These are phyloP conservation scores for Rhynchomys soricoides DNA, from an alignment of 2,113 vertebrate genomes.

Conservation along the genomic window DNA sequence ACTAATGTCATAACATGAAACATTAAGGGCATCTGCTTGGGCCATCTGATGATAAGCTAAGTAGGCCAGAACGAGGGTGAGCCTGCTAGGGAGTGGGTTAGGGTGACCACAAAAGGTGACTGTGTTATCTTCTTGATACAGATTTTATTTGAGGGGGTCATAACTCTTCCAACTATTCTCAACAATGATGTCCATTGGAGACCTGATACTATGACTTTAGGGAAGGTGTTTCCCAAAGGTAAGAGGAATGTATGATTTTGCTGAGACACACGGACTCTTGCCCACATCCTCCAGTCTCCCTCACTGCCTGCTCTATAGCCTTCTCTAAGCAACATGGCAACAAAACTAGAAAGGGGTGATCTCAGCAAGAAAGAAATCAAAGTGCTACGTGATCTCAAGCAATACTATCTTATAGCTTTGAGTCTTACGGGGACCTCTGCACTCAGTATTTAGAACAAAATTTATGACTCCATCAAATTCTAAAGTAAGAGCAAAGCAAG, in stretches of 20 bases:
- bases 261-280: background rate
- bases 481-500: background rate
- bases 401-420: background rate
- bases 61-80: background rate
- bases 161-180: background rate
- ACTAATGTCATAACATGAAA: background rate
- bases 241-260: background rate
- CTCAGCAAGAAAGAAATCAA: constrained; percentile 25
- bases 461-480: background rate
- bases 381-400: background rate
- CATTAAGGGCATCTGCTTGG: background rate
- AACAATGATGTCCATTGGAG: background rate
- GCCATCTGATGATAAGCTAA: background rate
- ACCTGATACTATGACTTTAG: background rate
- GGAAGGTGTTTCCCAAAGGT: background rate
- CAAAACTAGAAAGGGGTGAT: background rate
- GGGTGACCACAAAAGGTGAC: background rate
- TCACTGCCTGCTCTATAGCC: background rate
- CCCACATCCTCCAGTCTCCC: background rate
- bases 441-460: constrained; percentile 34
- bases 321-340: background rate
- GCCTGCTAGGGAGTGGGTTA: background rate
- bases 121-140: background rate
- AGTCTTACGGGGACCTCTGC: background rate
- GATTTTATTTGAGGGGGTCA: background rate